A percentile compares a stretch with the other conserved stretches of the same genome.
phyloP scores from a whole-genome alignment of 1,140 invertebrate genomes.

The Oreohelix idahoensis region DNA sequence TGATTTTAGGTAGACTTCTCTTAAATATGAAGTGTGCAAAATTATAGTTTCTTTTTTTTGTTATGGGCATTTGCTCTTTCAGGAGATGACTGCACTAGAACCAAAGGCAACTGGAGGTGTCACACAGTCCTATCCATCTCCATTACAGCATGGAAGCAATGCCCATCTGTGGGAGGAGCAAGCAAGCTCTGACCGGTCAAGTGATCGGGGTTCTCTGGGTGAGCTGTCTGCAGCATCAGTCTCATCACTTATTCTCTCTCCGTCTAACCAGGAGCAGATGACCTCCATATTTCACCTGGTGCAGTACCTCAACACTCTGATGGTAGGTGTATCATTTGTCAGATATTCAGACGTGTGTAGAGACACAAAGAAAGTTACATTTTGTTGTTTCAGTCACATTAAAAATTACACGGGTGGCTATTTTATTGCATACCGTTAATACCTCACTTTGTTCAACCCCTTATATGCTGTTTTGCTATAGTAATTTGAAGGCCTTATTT shows the following conservation, averaged over 20 bases:
- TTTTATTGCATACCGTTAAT: no score
- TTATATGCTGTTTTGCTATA: no score
- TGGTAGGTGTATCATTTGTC: conserved; percentile 50
- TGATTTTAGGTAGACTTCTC: no score
- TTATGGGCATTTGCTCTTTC: background rate
- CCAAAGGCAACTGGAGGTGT: background rate
- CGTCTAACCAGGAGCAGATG: conserved; percentile 51
- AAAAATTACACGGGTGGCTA: no score
- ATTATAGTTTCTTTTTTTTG: no score
- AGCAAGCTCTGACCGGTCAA: conserved; percentile 39
- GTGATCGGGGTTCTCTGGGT: conserved; percentile 51
- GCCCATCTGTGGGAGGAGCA: conserved; percentile 41
- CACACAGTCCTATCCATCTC: background rate
- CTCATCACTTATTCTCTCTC: conserved; percentile 44
- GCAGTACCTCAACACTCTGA: conserved; percentile 57
- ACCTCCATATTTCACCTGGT: conserved; percentile 56
- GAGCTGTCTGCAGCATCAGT: conserved; percentile 53
- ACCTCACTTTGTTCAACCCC: no score
- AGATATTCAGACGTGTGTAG: no score
- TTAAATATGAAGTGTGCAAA: no score
- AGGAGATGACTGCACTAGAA: conserved; percentile 5
- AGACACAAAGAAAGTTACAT: no score
- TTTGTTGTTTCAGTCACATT: no score
- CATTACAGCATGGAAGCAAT: conserved; percentile 24
- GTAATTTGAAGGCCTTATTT: no score